Base-by-base conservation (phyloP, 2,888 invertebrate genomes). In the Thyatira batis region DNA sequence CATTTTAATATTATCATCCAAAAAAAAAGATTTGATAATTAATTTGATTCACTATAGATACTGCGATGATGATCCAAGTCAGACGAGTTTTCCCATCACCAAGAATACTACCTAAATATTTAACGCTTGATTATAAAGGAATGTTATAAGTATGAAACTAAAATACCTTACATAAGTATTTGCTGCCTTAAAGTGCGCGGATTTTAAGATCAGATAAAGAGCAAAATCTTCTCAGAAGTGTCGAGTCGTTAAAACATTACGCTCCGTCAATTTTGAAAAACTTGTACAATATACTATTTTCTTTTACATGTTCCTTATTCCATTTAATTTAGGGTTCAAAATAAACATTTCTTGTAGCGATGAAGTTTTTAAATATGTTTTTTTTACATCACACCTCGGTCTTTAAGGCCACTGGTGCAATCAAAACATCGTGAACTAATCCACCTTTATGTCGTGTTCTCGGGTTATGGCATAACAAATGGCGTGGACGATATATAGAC, bases 351-450 rank as follows among this genome's bases (percentile, higher is more conserved):
- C 10, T 43, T 39, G 11, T 39, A 17, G 39, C 11, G 39, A 6
- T 39, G 6, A 17, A 17, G 8, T 17, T 39, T 39, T 39, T 8
- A 52, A 67, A 62, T 69, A 21, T 2, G 17, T 17, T 28, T 46
- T 54, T 64, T 54, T 70, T 60, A 72, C 73, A 73, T 70, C 58
- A 62, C 61, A 63, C 66, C 64, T 69, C 60, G 61, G 67, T 70
- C 74, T 70, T 76, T 77, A 74, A 66, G 69, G 69, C 69, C 76
- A 73, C 80, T 81, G 74, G 69, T 78, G 80, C 75, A 83, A 87
- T 86, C 84, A 89, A 88, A 85, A 87, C 82, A 88, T 83, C 80
- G 84, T 82, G 77, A 81, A 79, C 65, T 87, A 85, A 87, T 85
- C 77, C 85, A 67, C 69, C 78, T 82, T 86, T 76, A 73, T 82